Evolutionary conservation across 2,113 vertebrate species (phyloP).

Genomic region (Sinocyclocheilus maitianheensis): DNA sequence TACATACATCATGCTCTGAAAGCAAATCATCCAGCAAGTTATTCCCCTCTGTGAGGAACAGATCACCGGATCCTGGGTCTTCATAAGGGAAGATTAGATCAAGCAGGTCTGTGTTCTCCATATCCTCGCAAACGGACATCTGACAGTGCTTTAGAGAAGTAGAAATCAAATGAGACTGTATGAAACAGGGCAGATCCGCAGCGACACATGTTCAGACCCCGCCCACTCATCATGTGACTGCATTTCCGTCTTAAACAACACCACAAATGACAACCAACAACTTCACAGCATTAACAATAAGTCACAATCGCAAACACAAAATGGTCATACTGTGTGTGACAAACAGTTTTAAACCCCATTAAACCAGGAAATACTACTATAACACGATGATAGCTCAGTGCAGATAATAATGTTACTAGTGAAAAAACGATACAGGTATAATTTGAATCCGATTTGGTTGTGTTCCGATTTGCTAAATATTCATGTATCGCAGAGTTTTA

Average conservation of each 20-base stretch:
- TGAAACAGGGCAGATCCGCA: neutral
- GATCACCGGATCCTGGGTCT: conserved; percentile 58
- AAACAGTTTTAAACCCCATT: neutral
- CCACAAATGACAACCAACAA: neutral
- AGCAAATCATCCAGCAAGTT: conserved; percentile 73
- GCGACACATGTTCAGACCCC: neutral
- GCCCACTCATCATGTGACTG: conserved; percentile 34
- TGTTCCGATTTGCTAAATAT: neutral
- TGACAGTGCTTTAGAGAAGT: conserved; percentile 39
- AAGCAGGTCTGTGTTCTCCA: conserved; percentile 77
- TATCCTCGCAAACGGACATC: conserved; percentile 74
- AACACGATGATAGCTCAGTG: neutral
- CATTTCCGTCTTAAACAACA: neutral
- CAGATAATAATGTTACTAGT: neutral
- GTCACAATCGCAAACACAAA: neutral
- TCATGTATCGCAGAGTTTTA: neutral
- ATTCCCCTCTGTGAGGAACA: conserved; percentile 60
- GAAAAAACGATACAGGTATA: neutral
- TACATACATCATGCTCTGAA: conserved; percentile 76
- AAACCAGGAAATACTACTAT: neutral
- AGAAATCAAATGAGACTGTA: neutral
- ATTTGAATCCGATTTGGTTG: neutral
- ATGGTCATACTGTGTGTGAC: neutral
- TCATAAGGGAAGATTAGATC: conserved; percentile 76
- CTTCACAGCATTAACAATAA: neutral